Base-by-base conservation (phyloP, 2,113 vertebrate genomes). In the Oreochromis aureus region DNA sequence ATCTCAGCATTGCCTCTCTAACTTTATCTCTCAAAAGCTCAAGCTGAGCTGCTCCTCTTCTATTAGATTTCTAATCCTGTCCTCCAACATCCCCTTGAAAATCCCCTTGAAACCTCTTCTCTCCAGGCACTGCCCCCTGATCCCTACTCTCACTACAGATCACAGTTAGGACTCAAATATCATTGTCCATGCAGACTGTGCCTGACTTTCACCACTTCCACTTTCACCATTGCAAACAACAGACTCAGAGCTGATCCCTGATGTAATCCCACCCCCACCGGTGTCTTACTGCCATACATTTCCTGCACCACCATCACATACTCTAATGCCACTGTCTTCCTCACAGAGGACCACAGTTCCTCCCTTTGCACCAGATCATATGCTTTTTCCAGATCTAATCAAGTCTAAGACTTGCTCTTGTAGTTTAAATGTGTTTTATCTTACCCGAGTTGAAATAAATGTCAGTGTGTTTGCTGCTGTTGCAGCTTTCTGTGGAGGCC, bases 401-500 rank as follows among this genome's bases (percentile, higher is more conserved):
- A 66, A 19, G 61, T 66, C 34, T 22, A 41, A 41, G 34, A 16
- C 39, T 73, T 73, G 39, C 3, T 73, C 8, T 46, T 44, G 22
- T 27, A 41, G 7, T 24, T 18, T 24, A 56, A 44, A 19, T 34
- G 8, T 36, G 34, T 59, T 36, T 5, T 11, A 2, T 84, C 93
- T 91, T 81, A 95, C 94, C 95, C 0, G 95, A 95, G 16, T 94
- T 81, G 82, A 95, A 95, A 3, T n/a, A 4, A 59, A 95, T 91
- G 56, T 86, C 55, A 3, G 76, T 56, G 53, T 89, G 82, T 66
- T 85, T 71, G 34, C 79, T 95, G 85, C 90, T 94, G 86, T 96
- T 94, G 89, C 94, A 96, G 86, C 80, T 91, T 7, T 88, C 89
- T 15, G 94, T 93, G 53, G 94, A 94, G 44, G 95, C 95, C 79